These are phyloP conservation scores for Natator depressus DNA, from an alignment of 2,113 vertebrate species.

Conservation along the genomic window DNA sequence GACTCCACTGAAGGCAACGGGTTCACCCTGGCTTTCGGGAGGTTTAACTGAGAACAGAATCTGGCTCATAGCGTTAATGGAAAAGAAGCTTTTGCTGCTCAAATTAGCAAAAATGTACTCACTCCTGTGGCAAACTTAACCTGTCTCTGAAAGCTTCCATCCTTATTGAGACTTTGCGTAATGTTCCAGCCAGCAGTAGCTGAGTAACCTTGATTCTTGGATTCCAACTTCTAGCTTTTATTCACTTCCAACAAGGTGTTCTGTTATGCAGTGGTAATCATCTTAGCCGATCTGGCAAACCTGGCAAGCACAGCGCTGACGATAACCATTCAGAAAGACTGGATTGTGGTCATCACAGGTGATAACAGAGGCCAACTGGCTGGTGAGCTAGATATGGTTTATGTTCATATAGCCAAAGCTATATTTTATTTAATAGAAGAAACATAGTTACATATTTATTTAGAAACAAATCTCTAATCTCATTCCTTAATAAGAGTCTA, in stretches of 20 bases:
- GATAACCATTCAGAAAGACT: slow-evolving; percentile 81
- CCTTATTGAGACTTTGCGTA: neutral
- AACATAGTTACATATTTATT: neutral
- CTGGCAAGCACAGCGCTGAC: slow-evolving; percentile 79
- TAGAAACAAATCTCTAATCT: neutral
- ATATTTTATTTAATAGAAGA: neutral
- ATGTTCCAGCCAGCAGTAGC: neutral
- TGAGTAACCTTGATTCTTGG: neutral
- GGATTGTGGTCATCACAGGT: slow-evolving; percentile 81
- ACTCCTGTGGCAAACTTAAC: neutral
- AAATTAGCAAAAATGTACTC: neutral
- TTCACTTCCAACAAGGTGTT: slow-evolving; percentile 71
- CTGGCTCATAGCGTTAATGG: neutral
- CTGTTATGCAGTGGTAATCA: slow-evolving; percentile 82
- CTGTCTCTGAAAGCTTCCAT: neutral
- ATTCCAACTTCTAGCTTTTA: neutral
- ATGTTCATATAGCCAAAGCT: neutral
- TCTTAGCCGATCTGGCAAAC: slow-evolving; percentile 81
- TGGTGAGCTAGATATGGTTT: slow-evolving; percentile 59
- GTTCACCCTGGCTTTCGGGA: neutral
- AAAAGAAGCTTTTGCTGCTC: neutral
- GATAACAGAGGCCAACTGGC: slow-evolving; percentile 78
- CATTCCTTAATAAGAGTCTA: rapidly evolving
- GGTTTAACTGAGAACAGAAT: neutral
- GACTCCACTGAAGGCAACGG: neutral